Conservation (phyloP, 2,888 invertebrate genomes). For the Sceliomorpha sp. region DNA sequence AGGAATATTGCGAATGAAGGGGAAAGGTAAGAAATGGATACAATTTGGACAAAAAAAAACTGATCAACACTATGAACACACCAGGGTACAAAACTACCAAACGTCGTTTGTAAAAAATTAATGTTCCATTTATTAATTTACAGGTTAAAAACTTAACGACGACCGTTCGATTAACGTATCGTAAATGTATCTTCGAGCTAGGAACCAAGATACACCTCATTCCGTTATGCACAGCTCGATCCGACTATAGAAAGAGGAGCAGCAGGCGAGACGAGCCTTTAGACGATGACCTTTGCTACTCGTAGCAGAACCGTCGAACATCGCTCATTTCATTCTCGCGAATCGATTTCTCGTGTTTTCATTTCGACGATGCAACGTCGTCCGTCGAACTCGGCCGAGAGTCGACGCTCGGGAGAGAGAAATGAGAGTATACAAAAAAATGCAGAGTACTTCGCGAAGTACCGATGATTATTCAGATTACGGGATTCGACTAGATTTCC, state of each 20-base stretch:
- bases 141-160: constrained; percentile 73
- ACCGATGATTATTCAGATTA: no score
- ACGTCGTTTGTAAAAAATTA: constrained; percentile 74
- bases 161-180: constrained; percentile 26
- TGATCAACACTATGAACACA: no score
- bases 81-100: no score
- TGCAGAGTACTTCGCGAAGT: constrained; percentile 46
- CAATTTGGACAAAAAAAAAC: no score
- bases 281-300: constrained; percentile 20
- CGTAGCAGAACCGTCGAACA: constrained; percentile 22
- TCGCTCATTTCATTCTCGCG: constrained; percentile 19
- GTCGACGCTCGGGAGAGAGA: no score
- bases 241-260: constrained; percentile 35
- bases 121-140: constrained; percentile 73
- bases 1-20: no score
- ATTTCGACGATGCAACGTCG: not conserved
- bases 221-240: constrained; percentile 25
- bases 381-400: not conserved
- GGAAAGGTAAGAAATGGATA: no score
- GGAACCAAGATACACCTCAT: constrained; percentile 40
- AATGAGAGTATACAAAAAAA: constrained; percentile 43
- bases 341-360: constrained; percentile 1
- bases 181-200: constrained; percentile 37
- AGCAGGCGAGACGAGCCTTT: constrained; percentile 28
- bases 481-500: no score